Percentiles rank a stretch among this genome's conserved stretches.
phyloP scores from a whole-genome alignment of 30 jellyfish, hydroid and myxozoan genomes.

The Aurelia coerulea region DNA sequence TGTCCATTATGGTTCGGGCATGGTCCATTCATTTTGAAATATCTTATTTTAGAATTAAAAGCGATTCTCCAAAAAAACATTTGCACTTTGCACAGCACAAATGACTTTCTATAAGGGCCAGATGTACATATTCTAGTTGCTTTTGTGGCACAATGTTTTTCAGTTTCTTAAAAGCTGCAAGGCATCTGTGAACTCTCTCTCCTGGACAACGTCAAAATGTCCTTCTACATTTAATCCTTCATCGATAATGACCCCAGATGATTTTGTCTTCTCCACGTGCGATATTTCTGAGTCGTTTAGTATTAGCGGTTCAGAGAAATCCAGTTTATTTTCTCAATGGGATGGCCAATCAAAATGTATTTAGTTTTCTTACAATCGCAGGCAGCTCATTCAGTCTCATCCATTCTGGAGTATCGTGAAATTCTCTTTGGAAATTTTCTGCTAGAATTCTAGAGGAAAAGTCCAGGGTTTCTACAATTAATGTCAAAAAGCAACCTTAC shows the following conservation, averaged over 20 bases:
- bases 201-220: neutral
- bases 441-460: neutral
- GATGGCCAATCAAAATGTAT: constrained; percentile 25
- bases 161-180: too few relatives aligned
- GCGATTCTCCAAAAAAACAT: too few relatives aligned
- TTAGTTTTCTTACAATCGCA: constrained; percentile 2
- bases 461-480: too few relatives aligned
- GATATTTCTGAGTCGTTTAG: constrained; percentile 6
- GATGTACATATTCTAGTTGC: too few relatives aligned
- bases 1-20: too few relatives aligned
- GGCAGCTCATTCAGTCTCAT: constrained; percentile 3
- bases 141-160: too few relatives aligned
- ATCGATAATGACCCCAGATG: neutral
- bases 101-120: too few relatives aligned
- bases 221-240: neutral
- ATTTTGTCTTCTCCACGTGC: neutral
- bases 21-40: too few relatives aligned
- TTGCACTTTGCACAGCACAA: too few relatives aligned
- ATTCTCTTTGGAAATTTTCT: neutral
- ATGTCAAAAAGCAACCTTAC: too few relatives aligned
- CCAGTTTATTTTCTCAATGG: neutral
- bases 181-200: too few relatives aligned
- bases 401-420: constrained; percentile 5
- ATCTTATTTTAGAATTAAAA: too few relatives aligned
- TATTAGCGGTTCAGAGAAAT: neutral